Evolutionary conservation across 2,888 invertebrate genomes (phyloP).

Genomic region (Eilema depressum): DNA sequence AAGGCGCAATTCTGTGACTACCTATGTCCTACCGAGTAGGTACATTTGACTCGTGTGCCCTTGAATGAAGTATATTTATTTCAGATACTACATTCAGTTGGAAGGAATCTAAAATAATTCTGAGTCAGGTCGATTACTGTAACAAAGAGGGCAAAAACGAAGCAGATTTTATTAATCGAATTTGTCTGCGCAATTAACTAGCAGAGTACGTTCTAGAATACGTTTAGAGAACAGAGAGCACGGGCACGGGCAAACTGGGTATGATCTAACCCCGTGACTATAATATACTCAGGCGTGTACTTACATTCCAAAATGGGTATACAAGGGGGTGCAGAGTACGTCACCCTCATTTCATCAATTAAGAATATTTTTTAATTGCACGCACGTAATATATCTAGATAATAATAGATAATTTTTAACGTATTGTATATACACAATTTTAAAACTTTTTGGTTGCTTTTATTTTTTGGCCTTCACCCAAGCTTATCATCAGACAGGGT

Average conservation of each 20-base stretch:
- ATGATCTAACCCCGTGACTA: no score
- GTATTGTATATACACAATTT: no score
- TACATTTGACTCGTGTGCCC: slow-evolving; percentile 52
- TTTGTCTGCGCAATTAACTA: background rate
- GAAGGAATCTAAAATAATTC: slow-evolving; percentile 37
- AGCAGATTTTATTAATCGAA: background rate
- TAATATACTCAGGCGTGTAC: no score
- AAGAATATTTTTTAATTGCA: no score
- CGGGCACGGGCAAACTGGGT: background rate
- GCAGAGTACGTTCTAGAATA: background rate
- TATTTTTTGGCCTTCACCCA: no score
- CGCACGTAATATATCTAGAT: no score
- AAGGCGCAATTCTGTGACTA: slow-evolving; percentile 27
- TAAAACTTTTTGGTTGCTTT: background rate
- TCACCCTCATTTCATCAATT: no score
- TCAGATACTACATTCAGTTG: slow-evolving; percentile 33
- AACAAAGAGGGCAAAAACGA: slow-evolving; percentile 21
- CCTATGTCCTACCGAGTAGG: slow-evolving; percentile 48
- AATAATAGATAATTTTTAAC: no score
- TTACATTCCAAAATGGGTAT: no score
- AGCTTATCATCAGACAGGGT: no score
- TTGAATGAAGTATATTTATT: slow-evolving; percentile 45
- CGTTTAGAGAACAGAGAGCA: background rate
- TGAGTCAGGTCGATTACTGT: slow-evolving; percentile 28
- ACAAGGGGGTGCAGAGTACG: no score